phyloP scores from a whole-genome alignment of 2,888 invertebrate species.

The Homarus gammarus region DNA sequence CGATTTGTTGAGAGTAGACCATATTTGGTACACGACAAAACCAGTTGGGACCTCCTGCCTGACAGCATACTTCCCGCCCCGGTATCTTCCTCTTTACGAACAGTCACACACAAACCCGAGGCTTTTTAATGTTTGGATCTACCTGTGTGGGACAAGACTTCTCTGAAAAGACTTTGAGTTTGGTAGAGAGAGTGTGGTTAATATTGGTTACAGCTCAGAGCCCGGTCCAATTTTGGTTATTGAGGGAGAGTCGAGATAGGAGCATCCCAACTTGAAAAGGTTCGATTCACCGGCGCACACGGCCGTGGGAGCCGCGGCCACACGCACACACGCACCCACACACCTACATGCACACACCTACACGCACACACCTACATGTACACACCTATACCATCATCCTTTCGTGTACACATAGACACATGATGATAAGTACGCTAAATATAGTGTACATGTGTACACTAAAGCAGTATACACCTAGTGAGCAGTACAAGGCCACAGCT shows the following conservation, averaged over 20 bases:
- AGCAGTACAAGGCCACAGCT: too few species aligned
- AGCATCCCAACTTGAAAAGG: constrained; percentile 61
- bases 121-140: not conserved
- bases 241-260: constrained; percentile 43
- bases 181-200: not conserved
- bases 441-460: too few species aligned
- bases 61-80: not conserved
- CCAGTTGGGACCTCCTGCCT: constrained; percentile 17
- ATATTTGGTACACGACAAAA: constrained; percentile 47
- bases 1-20: constrained; percentile 44
- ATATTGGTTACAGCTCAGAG: not conserved
- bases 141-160: not conserved
- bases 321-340: constrained; percentile 41
- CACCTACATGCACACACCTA: not conserved
- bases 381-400: not conserved
- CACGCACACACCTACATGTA: not conserved
- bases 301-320: constrained; percentile 15
- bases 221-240: constrained; percentile 40
- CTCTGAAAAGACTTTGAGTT: not conserved
- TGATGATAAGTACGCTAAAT: too few species aligned
- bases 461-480: too few species aligned
- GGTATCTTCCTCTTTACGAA: constrained; percentile 9
- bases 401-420: not conserved
- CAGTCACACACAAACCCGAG: not conserved
- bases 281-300: constrained; percentile 51